Evolutionary conservation across 2,888 invertebrate genomes (phyloP).

Genomic region (Agrilus mali): DNA sequence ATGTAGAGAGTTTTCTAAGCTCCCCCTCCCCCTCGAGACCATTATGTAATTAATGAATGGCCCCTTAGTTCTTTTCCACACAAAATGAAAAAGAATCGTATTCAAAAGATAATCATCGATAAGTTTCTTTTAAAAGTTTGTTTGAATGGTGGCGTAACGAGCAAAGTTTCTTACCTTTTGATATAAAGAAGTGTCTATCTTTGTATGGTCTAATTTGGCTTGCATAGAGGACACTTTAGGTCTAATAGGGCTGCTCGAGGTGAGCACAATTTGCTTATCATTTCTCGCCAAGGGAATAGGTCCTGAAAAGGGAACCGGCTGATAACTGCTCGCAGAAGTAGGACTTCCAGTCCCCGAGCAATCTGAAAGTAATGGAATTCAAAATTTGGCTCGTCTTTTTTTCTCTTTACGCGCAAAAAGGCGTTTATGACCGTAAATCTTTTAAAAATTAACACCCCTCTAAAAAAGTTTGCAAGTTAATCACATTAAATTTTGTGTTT

Average conservation of each 20-base stretch:
- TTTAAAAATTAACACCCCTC: no score
- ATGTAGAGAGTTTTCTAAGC: no score
- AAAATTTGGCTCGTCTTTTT: no score
- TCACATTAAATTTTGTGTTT: no score
- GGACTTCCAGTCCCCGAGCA: conserved; percentile 36
- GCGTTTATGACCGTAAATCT: no score
- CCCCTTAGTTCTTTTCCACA: not conserved
- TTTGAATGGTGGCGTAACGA: not conserved
- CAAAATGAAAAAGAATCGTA: not conserved
- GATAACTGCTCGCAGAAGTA: conserved; percentile 34
- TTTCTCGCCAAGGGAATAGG: conserved; percentile 31
- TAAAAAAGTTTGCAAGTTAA: no score
- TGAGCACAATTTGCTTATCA: conserved; percentile 43
- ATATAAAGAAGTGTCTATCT: conserved; percentile 46
- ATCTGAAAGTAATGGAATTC: conserved; percentile 12
- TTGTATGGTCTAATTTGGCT: conserved; percentile 49
- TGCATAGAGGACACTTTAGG: conserved; percentile 46
- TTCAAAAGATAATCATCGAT: not conserved
- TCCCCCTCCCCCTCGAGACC: no score
- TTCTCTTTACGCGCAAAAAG: no score
- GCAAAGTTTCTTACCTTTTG: conserved; percentile 30
- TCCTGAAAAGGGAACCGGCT: conserved; percentile 31
- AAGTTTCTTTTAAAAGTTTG: not conserved
- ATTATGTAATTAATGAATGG: no score
- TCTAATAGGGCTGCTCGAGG: conserved; percentile 33